phyloP scores from a whole-genome alignment of 2,113 vertebrate species.

The Nycticebus coucang region DNA sequence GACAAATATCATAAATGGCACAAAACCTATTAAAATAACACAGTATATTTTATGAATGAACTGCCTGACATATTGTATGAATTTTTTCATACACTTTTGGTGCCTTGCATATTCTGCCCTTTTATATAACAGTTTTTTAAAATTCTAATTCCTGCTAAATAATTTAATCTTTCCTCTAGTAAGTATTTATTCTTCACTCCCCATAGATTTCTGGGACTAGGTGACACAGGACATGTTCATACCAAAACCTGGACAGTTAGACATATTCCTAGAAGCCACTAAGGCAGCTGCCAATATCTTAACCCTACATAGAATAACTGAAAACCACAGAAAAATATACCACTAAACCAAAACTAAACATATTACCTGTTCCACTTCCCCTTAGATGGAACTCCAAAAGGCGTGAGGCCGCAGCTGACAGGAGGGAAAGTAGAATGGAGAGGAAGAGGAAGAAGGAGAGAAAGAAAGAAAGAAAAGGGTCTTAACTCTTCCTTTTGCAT shows the following conservation, averaged over 20 bases:
- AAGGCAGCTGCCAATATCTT: neutral
- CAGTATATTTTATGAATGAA: neutral
- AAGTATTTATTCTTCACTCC: neutral
- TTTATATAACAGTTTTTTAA: neutral
- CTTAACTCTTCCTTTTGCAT: neutral
- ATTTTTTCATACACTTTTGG: neutral
- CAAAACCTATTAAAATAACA: neutral
- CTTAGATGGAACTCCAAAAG: neutral
- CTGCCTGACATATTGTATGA: too few relatives aligned
- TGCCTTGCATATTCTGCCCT: too few relatives aligned
- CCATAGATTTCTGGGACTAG: neutral
- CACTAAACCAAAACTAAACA: constrained; percentile 46
- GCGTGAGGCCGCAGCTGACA: neutral
- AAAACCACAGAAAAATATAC: constrained; percentile 48
- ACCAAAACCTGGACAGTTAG: neutral
- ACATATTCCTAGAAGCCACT: neutral
- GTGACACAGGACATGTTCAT: neutral
- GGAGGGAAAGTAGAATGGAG: neutral
- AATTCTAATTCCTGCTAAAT: neutral
- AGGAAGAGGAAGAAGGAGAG: neutral
- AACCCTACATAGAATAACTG: neutral
- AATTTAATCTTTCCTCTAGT: neutral
- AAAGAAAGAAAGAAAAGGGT: neutral
- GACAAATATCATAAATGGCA: neutral
- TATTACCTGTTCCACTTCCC: neutral